phyloP scores from a whole-genome alignment of 2,113 vertebrate species.

The Phylloscopus whistleri region DNA sequence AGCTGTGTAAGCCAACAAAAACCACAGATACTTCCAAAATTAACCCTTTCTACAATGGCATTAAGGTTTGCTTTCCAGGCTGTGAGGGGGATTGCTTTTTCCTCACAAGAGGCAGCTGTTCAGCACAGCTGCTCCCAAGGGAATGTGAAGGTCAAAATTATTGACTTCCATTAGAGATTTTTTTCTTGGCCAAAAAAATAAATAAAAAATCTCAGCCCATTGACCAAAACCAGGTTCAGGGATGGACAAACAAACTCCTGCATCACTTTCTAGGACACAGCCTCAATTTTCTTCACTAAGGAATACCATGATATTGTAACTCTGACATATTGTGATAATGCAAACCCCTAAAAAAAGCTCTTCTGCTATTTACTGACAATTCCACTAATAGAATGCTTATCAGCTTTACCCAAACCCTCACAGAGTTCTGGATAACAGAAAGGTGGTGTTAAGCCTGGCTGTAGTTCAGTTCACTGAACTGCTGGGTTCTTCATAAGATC shows the following conservation, averaged over 20 bases:
- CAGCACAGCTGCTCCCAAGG: neutral
- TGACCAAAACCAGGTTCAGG: neutral
- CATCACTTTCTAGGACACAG: neutral
- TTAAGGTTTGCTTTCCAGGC: neutral
- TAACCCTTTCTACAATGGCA: neutral
- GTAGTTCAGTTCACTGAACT: neutral
- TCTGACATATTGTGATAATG: rapidly evolving
- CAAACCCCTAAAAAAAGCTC: neutral
- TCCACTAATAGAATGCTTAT: neutral
- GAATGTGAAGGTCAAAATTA: neutral
- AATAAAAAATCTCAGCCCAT: neutral
- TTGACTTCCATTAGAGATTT: neutral
- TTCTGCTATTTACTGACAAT: neutral
- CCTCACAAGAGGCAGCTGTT: neutral
- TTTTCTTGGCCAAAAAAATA: neutral
- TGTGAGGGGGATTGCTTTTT: neutral
- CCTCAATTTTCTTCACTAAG: neutral
- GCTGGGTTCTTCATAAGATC: neutral
- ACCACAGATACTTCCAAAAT: rapidly evolving
- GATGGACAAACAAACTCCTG: neutral
- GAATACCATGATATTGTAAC: neutral
- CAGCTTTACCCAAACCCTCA: neutral
- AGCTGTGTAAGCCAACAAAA: neutral
- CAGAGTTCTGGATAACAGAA: neutral
- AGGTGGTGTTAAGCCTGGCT: neutral